These are phyloP conservation scores for Bombylius major DNA, from an alignment of 2,888 invertebrate species.

Conservation along the genomic window DNA sequence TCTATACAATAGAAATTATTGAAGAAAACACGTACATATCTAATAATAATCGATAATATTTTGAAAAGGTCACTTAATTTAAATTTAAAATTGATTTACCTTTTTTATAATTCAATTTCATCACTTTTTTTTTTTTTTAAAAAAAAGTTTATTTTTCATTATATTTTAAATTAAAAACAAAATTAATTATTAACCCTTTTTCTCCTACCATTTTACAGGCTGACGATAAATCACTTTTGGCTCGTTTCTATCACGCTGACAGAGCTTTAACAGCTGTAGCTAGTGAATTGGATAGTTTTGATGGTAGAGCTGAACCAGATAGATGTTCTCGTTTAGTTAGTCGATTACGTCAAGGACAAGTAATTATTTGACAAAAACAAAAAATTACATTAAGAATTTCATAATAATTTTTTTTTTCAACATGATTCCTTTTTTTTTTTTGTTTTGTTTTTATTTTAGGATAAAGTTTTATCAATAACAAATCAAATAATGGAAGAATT, in stretches of 20 bases:
- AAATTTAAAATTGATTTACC: no score
- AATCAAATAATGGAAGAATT: conserved; percentile 92
- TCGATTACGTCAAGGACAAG: conserved; percentile 86
- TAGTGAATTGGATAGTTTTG: conserved; percentile 95
- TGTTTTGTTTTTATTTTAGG: conserved; percentile 38
- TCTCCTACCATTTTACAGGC: conserved; percentile 46
- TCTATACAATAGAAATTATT: no score
- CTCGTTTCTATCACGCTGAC: conserved; percentile 97
- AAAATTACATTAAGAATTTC: neutral
- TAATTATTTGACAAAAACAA: conserved; percentile 19
- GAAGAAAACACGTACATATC: no score
- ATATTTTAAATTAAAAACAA: no score
- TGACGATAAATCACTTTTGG: conserved; percentile 84
- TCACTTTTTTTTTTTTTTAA: no score
- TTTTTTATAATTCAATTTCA: no score
- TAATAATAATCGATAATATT: no score
- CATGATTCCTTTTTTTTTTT: neutral
- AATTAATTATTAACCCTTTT: no score
- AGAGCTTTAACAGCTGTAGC: conserved; percentile 91
- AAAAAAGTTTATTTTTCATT: no score
- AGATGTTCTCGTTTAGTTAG: conserved; percentile 91
- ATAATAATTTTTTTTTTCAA: neutral
- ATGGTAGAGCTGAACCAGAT: conserved; percentile 97
- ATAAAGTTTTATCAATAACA: conserved; percentile 80
- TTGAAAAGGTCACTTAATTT: no score